phyloP scores from a whole-genome alignment of 2,113 vertebrate genomes.

The Symphodus melops region DNA sequence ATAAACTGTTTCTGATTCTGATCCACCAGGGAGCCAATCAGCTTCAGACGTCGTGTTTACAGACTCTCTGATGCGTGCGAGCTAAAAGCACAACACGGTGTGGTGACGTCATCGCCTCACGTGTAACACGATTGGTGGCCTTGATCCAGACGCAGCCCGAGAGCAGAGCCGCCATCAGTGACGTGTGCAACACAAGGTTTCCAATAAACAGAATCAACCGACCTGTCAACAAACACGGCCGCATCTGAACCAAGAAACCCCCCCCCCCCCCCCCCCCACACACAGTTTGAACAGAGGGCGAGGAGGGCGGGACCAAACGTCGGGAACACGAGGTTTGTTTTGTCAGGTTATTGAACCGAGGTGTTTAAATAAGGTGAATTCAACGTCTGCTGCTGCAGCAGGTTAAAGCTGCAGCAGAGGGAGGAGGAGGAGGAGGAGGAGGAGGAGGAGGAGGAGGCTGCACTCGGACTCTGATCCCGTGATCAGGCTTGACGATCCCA shows the following conservation, averaged over 20 bases:
- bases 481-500: too few relatives aligned
- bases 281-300: too few relatives aligned
- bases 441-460: too few relatives aligned
- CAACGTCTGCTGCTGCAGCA: conserved; percentile 1
- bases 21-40: too few relatives aligned
- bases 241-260: conserved; percentile 64
- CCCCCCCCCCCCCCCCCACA: too few relatives aligned
- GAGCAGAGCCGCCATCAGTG: conserved; percentile 76
- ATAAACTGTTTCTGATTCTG: too few relatives aligned
- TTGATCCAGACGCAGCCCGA: conserved; percentile 66
- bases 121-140: conserved; percentile 79
- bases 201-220: conserved; percentile 78
- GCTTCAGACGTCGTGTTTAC: too few relatives aligned
- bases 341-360: conserved; percentile 29
- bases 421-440: too few relatives aligned
- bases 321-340: conserved; percentile 19
- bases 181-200: conserved; percentile 62
- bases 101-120: conserved; percentile 70
- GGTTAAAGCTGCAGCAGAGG: not conserved
- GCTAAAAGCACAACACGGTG: too few relatives aligned
- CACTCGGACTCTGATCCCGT: too few relatives aligned
- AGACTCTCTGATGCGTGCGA: too few relatives aligned
- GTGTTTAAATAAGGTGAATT: conserved; percentile 22
- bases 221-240: conserved; percentile 74
- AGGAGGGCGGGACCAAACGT: not conserved